Percentiles rank a stretch among this genome's conserved stretches.
phyloP scores from a whole-genome alignment of 2,797 vertebrate genomes.

The Platyrinchus mystaceus region DNA sequence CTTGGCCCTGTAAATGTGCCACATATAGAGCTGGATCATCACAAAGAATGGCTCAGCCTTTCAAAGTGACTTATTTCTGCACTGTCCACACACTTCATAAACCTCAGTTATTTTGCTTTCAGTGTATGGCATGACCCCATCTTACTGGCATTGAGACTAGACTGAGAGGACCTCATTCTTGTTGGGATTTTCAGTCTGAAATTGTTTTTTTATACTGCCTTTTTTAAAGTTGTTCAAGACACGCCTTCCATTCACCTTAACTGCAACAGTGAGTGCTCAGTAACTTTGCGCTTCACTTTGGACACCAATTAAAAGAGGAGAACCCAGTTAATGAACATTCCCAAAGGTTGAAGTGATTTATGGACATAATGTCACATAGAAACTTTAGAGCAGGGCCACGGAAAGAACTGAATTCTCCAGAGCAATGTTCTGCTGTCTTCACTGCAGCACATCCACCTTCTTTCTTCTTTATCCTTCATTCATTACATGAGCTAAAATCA shows the following conservation, averaged over 20 bases:
- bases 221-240: neutral
- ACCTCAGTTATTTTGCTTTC: neutral
- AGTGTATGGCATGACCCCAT: neutral
- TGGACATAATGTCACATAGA: neutral
- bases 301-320: neutral
- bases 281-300: neutral
- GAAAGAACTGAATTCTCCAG: neutral
- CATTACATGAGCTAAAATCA: neutral
- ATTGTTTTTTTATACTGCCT: neutral
- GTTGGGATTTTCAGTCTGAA: neutral
- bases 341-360: neutral
- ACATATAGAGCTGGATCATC: neutral
- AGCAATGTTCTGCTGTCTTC: neutral
- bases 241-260: neutral
- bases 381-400: neutral
- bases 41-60: neutral
- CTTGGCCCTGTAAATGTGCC: neutral
- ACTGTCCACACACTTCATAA: neutral
- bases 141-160: neutral
- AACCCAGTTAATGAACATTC: neutral
- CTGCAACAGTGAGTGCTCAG: neutral
- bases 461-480: neutral
- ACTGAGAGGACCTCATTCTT: neutral
- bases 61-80: neutral
- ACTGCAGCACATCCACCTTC: neutral